Evolutionary conservation across 2,888 invertebrate species (phyloP).

Genomic region (Conomelus anceps): DNA sequence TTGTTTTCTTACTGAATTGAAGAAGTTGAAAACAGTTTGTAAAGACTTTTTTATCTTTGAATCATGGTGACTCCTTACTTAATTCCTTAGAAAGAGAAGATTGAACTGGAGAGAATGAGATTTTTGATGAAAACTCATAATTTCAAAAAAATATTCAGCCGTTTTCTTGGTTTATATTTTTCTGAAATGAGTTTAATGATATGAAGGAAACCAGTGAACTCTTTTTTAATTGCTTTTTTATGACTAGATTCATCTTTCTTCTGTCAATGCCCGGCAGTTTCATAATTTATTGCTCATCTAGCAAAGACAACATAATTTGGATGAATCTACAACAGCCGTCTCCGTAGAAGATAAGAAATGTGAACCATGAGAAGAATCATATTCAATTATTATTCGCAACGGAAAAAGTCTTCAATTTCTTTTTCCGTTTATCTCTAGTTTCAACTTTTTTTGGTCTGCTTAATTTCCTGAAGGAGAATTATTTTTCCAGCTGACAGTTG

Average conservation of each 20-base stretch:
- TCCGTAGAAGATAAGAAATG: neutral
- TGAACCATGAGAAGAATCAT: neutral
- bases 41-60: too few species aligned
- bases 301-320: neutral
- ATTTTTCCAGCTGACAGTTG: neutral
- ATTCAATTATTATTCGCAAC: neutral
- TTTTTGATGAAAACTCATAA: neutral
- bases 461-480: neutral
- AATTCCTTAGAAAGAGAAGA: too few species aligned
- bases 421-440: neutral
- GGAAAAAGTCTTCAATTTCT: neutral
- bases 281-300: neutral
- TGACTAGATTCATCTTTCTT: neutral
- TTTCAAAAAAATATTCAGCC: neutral
- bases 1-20: too few species aligned
- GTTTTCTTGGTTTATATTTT: neutral
- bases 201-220: neutral
- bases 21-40: too few species aligned
- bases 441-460: neutral
- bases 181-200: neutral
- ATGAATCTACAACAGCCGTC: neutral
- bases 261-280: neutral
- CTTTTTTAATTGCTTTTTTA: neutral
- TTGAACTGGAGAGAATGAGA: too few species aligned
- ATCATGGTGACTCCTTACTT: too few species aligned